Evolutionary conservation across 2,797 vertebrate species (phyloP).

Genomic region (Neosilurus mollespiculum): DNA sequence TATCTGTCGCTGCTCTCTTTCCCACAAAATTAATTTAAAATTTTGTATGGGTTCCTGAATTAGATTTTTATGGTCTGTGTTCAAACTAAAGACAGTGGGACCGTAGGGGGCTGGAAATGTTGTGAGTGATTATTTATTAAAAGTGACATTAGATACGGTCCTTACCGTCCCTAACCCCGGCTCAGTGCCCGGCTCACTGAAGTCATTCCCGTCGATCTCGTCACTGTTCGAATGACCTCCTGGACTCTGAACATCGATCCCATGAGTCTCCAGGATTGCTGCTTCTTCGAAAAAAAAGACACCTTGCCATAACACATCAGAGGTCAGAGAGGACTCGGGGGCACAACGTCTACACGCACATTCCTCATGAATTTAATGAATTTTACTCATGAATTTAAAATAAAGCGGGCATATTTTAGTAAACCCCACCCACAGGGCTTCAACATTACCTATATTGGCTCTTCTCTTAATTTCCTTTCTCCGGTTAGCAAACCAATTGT

Average conservation of each 20-base stretch:
- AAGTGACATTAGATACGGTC: neutral
- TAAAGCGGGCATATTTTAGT: neutral
- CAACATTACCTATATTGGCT: conserved; percentile 96
- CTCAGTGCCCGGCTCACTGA: conserved; percentile 82
- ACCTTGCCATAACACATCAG: conserved; percentile 92
- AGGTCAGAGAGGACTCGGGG: conserved; percentile 16
- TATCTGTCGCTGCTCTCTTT: conserved; percentile 63
- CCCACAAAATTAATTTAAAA: conserved; percentile 68
- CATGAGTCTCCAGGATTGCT: conserved; percentile 99
- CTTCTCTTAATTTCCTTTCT: conserved; percentile 98
- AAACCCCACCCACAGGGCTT: conserved; percentile 40
- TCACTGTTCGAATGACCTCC: conserved; percentile 97
- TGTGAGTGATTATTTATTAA: neutral
- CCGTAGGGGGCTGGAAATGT: neutral
- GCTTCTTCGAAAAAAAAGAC: conserved; percentile 95
- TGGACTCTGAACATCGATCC: conserved; percentile 96
- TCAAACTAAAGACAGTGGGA: neutral
- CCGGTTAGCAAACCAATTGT: conserved; percentile 99
- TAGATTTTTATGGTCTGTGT: neutral
- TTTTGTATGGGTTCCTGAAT: conserved; percentile 53
- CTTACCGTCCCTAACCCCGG: conserved; percentile 48
- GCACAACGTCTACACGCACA: neutral
- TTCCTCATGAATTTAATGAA: neutral
- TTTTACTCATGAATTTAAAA: neutral
- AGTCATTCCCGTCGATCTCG: conserved; percentile 93